Base-by-base conservation (phyloP, 2,797 vertebrate species). In the Sebastes itinus region DNA sequence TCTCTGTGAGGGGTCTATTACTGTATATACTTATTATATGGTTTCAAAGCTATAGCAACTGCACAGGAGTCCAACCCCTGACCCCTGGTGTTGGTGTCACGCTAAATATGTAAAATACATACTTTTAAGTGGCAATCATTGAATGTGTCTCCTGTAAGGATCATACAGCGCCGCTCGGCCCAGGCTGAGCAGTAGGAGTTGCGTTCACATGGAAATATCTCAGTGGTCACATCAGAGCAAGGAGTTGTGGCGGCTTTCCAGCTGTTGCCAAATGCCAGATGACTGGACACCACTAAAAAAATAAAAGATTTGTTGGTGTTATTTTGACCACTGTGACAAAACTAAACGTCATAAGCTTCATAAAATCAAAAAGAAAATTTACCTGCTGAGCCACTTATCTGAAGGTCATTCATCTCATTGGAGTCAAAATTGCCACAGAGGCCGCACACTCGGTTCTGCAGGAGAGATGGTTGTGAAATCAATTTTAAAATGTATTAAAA, bases 141-240 rank as follows among this genome's bases (percentile, higher is more conserved):
- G 89, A 97, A 97, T 7, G 75, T 93, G 82, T 92, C 90, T 28
- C 94, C 91, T 22, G 46, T 92, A 23, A 97, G 84, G 73, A 97
- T 95, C 92, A 93, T 92, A 65, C 97, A 97, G 84, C 96, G 96
- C 22, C 94, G 92, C 81, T 95, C 81, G 1, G 97, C 97, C 97
- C 96, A 97, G 38, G 94, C 86, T 54, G 92, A 92, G 72, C 97
- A 97, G 87, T 97, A 97, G 2, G 95, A 95, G 74, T 97, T 94
- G 1, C 89, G 95, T 68, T 97, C 94, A 77, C 97, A 97, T 1
- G 96, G 95, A 85, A 95, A 97, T 28, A 82, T 87, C 69, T 96
- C 95, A 0, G 72, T 64, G 12, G 86, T 92, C 27, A 94, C 94
- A 30, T 97, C 95, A 0, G 94, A 92, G 76, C 97, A 97, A 10